Conservation (phyloP, 2,888 invertebrate genomes). For the Falcaria lacertinaria region DNA sequence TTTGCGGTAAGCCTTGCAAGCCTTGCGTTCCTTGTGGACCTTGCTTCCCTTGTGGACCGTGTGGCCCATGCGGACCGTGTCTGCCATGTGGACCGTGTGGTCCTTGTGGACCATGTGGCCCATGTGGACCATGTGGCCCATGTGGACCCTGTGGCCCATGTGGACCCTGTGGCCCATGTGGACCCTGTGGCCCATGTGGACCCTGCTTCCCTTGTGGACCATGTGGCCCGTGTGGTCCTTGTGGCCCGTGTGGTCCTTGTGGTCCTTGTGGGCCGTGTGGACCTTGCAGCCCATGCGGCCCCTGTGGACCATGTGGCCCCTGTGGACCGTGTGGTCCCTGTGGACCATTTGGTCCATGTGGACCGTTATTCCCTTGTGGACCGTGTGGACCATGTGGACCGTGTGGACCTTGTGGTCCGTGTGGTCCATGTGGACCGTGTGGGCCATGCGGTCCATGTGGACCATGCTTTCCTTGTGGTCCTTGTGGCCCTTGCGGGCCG, state of each 20-base stretch:
- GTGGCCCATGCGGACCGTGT: slow-evolving; percentile 8
- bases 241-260: slow-evolving; percentile 29
- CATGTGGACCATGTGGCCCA: slow-evolving; percentile 36
- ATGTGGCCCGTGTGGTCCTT: slow-evolving; percentile 33
- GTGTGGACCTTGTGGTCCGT: slow-evolving; percentile 21
- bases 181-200: slow-evolving; percentile 29
- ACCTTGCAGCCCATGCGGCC: slow-evolving; percentile 23
- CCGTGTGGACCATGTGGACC: slow-evolving; percentile 16
- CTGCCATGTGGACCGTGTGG: slow-evolving; percentile 9
- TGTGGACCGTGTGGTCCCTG: slow-evolving; percentile 19
- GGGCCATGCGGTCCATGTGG: slow-evolving; percentile 13
- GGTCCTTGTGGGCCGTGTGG: slow-evolving; percentile 36
- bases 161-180: slow-evolving; percentile 30
- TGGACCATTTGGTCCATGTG: slow-evolving; percentile 29
- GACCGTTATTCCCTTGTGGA: slow-evolving; percentile 21
- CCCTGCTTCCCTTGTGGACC: slow-evolving; percentile 32
- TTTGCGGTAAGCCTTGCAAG: slow-evolving; percentile 4
- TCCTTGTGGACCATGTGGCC: background rate
- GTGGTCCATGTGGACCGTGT: slow-evolving; percentile 10
- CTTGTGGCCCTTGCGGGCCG: slow-evolving; percentile 11
- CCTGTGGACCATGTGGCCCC: slow-evolving; percentile 11
- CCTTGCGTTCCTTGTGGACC: background rate
- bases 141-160: slow-evolving; percentile 26
- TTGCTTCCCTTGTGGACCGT: slow-evolving; percentile 5
- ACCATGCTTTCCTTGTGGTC: slow-evolving; percentile 11